Base-by-base conservation (phyloP, 1,140 invertebrate genomes). In the Orius insidiosus region DNA sequence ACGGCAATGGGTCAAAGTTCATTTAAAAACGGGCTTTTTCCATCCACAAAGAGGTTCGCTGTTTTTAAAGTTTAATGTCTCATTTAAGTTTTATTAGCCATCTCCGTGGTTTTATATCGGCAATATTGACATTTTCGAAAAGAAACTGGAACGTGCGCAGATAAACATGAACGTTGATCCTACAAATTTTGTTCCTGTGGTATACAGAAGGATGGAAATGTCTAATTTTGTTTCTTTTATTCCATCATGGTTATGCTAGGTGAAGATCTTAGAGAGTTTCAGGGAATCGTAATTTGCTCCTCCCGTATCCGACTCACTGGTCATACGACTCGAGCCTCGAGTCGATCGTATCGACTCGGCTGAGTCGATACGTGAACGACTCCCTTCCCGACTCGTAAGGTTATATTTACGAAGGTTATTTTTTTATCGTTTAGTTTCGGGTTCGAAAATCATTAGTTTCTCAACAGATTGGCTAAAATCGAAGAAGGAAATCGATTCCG, bases 101-200 rank as follows among this genome's bases (percentile, higher is more conserved):
- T 69, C 76, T 7, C 66, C 92, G 14, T 98, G 93, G 89, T 98
- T 98, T 62, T 95, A 90, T 54, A 98, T 99, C 60, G 95, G 95
- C 19, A 95, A 90, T 67, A 89, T 97, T 0, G 95, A 98, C 62
- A 88, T 87, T 6, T 98, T 99, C 68, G 95, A 99, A 67, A 72
- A 93, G 41, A 98, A 96, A 68, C 68, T 99, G 53, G 93, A 98
- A 64, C 87, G 88, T 67, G 84, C 86, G 10, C 94, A 98, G 68
- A 65, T 83, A n/a, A 92, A 98, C 60, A 75, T 92, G 67, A 87
- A 84, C 56, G 69, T 90, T 35, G 90, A 96, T 53, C 80, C 89
- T 11, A 71, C 82, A 40, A 88, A 96, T 66, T 93, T 83, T 70
- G 64, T 97, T 49, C 85, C 89, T 51, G 89, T 98, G 45, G 76